Evolutionary conservation across 1,140 invertebrate species (phyloP).

Genomic region (Dinothrombium tinctorium): DNA sequence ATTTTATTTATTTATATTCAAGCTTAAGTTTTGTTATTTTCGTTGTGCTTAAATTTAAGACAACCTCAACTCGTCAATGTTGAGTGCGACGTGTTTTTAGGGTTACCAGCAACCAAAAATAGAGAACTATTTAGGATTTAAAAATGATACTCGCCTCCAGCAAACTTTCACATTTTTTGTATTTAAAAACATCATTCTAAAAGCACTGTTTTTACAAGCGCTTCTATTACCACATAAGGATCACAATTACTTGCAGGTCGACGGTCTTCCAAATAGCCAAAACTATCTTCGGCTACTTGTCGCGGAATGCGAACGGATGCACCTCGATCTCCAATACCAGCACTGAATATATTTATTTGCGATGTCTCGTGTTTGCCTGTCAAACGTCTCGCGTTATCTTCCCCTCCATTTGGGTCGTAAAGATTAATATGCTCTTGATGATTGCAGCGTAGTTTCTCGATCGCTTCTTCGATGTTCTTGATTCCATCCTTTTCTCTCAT

Average conservation of each 20-base stretch:
- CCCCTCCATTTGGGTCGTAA: conserved; percentile 55
- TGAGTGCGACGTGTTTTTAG: no score
- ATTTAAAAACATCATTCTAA: no score
- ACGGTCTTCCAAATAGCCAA: conserved; percentile 79
- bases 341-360: conserved; percentile 22
- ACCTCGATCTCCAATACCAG: conserved; percentile 29
- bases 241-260: conserved; percentile 82
- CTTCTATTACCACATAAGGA: conserved; percentile 51
- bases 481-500: conserved; percentile 64
- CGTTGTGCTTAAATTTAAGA: no score
- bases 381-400: conserved; percentile 55
- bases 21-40: no score
- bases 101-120: no score
- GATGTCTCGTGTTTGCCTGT: conserved; percentile 31
- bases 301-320: conserved; percentile 27
- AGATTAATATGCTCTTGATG: conserved; percentile 65
- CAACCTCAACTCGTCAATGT: no score
- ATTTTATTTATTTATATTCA: no score
- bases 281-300: conserved; percentile 46
- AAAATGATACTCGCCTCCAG: no score
- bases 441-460: conserved; percentile 49
- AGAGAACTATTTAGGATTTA: no score
- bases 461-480: conserved; percentile 22
- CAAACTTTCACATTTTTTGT: no score
- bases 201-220: conserved; percentile 27